Evolutionary conservation across 2,797 vertebrate species (phyloP).

Genomic region (Enteromius anoplus): DNA sequence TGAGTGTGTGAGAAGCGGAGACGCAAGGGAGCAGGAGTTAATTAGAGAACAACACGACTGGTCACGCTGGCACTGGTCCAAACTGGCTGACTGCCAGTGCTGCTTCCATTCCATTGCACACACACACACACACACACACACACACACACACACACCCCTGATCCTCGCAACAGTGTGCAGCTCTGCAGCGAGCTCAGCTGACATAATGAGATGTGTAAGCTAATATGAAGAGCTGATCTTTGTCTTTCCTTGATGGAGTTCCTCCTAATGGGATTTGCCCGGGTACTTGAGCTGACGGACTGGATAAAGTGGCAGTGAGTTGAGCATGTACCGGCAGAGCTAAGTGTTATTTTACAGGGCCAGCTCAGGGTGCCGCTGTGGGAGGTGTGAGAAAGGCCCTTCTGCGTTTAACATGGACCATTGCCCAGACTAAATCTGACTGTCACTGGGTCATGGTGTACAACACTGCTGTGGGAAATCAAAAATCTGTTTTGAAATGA

Average conservation of each 20-base stretch:
- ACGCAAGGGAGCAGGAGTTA: constrained; percentile 61
- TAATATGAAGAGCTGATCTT: constrained; percentile 66
- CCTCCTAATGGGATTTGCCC: constrained; percentile 66
- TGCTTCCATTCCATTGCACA: constrained; percentile 50
- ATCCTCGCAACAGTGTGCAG: constrained; percentile 16
- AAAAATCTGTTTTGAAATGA: not conserved
- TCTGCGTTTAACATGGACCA: not conserved
- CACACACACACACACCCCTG: constrained; percentile 30
- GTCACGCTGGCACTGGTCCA: constrained; percentile 65
- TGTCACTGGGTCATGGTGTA: not conserved
- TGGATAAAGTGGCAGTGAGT: constrained; percentile 70
- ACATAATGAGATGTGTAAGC: constrained; percentile 69
- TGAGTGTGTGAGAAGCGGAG: constrained; percentile 38
- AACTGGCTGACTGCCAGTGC: constrained; percentile 63
- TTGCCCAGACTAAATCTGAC: constrained; percentile 15
- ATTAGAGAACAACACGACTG: constrained; percentile 63
- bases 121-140: not conserved
- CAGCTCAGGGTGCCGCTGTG: constrained; percentile 25
- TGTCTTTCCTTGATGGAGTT: constrained; percentile 59
- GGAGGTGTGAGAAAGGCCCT: constrained; percentile 27
- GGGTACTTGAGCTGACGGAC: constrained; percentile 66
- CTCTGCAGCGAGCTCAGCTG: constrained; percentile 38
- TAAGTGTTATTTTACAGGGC: constrained; percentile 66
- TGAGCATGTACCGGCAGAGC: constrained; percentile 66
- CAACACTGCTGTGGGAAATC: not conserved